Evolutionary conservation across 2,797 vertebrate species (phyloP).

Genomic region (Protosalanx chinensis): DNA sequence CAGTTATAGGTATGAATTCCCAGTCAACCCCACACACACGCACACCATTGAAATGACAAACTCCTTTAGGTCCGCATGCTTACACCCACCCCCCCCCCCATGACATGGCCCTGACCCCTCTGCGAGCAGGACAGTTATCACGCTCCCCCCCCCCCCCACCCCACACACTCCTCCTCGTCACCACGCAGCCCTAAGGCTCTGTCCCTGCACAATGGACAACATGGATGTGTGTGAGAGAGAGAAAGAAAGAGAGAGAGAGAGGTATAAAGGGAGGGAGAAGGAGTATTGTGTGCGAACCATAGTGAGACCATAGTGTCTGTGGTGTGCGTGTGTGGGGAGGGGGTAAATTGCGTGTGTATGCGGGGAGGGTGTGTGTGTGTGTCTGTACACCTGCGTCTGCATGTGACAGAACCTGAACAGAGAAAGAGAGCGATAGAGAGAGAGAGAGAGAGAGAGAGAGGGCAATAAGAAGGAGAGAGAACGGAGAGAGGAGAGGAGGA

Average conservation of each 20-base stretch:
- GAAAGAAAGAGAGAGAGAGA: too few species aligned
- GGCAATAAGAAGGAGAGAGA: too few species aligned
- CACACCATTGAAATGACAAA: too few species aligned
- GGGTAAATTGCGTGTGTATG: background rate
- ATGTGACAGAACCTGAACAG: background rate
- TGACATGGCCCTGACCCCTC: too few species aligned
- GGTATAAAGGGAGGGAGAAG: constrained; percentile 14
- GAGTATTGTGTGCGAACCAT: constrained; percentile 27
- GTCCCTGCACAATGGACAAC: too few species aligned
- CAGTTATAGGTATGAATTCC: too few species aligned
- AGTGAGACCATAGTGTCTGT: constrained; percentile 15
- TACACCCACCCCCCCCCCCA: background rate
- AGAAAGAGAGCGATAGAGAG: too few species aligned
- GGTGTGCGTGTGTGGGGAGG: background rate
- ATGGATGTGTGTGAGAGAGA: too few species aligned
- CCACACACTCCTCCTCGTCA: constrained; percentile 22
- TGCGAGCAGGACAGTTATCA: constrained; percentile 45
- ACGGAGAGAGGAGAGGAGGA: too few species aligned
- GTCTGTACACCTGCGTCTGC: constrained; percentile 50
- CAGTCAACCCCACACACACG: background rate
- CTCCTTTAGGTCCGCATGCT: too few species aligned
- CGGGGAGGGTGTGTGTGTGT: background rate
- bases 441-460: too few species aligned
- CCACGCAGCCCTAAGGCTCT: too few species aligned
- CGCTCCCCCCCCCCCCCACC: constrained; percentile 33